Percentiles rank a stretch among this genome's conserved stretches.
phyloP scores from a whole-genome alignment of 2,888 invertebrate genomes.

The Neoitamus cyanurus region DNA sequence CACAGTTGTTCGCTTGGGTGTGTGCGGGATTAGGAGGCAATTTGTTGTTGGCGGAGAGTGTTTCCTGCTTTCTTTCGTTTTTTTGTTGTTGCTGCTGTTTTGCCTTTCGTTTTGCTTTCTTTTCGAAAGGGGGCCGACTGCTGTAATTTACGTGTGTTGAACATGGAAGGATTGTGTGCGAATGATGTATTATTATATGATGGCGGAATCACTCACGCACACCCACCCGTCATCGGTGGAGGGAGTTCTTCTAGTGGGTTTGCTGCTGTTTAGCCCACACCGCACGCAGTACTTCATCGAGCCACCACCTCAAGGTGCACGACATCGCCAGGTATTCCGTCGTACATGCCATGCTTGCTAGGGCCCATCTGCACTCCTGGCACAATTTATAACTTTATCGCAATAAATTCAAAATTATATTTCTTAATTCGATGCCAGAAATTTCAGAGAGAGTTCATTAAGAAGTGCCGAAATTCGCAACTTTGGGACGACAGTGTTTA shows the following conservation, averaged over 20 bases:
- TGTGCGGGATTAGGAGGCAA: constrained; percentile 34
- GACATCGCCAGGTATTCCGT: background rate
- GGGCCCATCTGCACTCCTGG: background rate
- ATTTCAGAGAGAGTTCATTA: constrained; percentile 26
- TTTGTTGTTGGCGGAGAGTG: constrained; percentile 40
- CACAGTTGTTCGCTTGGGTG: background rate
- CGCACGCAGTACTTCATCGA: constrained; percentile 22
- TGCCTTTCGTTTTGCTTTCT: constrained; percentile 26
- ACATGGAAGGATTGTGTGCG: constrained; percentile 55
- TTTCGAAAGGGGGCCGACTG: constrained; percentile 47
- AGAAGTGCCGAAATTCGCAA: background rate
- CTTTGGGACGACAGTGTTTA: too few species aligned
- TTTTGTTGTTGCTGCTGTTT: constrained; percentile 1
- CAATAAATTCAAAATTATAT: constrained; percentile 53
- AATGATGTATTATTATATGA: constrained; percentile 56
- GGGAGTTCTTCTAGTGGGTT: background rate
- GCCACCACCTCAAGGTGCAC: background rate
- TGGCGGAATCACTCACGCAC: constrained; percentile 55
- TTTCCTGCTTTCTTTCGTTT: constrained; percentile 16
- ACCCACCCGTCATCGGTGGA: constrained; percentile 50
- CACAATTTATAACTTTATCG: constrained; percentile 25
- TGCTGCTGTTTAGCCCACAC: background rate
- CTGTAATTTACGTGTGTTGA: constrained; percentile 55
- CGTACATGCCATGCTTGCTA: background rate
- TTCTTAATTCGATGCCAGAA: constrained; percentile 54